Percentiles rank a stretch among this genome's conserved stretches.
These are phyloP conservation scores for Paramisgurnus dabryanus DNA, from an alignment of 2,113 vertebrate species.

Conservation along the genomic window DNA sequence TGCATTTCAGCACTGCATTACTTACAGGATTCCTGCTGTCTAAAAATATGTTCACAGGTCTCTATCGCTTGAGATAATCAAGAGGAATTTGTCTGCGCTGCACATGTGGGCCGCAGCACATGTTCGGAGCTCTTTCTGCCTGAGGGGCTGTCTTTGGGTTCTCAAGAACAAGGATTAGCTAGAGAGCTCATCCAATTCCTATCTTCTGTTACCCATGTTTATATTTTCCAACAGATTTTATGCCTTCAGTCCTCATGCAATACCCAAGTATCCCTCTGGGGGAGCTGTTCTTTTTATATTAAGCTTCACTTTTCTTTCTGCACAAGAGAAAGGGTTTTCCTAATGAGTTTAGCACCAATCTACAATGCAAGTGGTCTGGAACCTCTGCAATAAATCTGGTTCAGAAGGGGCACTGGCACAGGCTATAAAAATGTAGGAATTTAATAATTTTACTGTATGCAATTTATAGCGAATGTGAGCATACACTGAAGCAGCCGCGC, in stretches of 20 bases:
- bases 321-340: slow-evolving; percentile 35
- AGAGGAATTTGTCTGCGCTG: slow-evolving; percentile 44
- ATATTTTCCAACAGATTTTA: slow-evolving; percentile 53
- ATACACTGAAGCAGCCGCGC: not conserved
- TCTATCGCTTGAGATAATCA: slow-evolving; percentile 45
- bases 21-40: slow-evolving; percentile 25
- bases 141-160: slow-evolving; percentile 63
- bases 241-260: slow-evolving; percentile 63
- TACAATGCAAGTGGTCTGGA: slow-evolving; percentile 54
- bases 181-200: slow-evolving; percentile 49
- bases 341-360: slow-evolving; percentile 63
- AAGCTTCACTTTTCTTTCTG: slow-evolving; percentile 18
- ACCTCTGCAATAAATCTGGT: slow-evolving; percentile 13
- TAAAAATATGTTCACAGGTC: slow-evolving; percentile 47
- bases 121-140: slow-evolving; percentile 51
- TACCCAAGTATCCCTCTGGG: slow-evolving; percentile 65
- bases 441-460: slow-evolving; percentile 21
- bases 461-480: not conserved
- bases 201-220: slow-evolving; percentile 63
- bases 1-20: slow-evolving; percentile 12
- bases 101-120: slow-evolving; percentile 26
- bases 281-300: slow-evolving; percentile 50
- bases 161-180: slow-evolving; percentile 61
- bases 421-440: slow-evolving; percentile 7
- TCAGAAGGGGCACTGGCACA: not conserved